phyloP scores from a whole-genome alignment of 1,140 invertebrate genomes.

The Hydropsyche tenuis region DNA sequence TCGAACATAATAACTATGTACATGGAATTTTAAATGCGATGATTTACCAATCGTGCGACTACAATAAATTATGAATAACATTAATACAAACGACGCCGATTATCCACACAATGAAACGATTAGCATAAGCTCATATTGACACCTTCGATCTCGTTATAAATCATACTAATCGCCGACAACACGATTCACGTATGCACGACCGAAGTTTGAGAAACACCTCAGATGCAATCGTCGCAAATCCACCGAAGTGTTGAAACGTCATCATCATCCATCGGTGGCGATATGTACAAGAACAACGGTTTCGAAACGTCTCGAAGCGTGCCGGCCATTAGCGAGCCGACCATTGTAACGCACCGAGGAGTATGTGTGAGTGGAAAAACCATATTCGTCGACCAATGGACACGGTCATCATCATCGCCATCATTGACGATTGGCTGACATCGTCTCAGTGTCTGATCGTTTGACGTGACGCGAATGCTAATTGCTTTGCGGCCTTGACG shows the following conservation, averaged over 20 bases:
- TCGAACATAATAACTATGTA: no score
- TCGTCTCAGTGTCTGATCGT: not conserved
- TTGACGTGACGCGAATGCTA: no score
- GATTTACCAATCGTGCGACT: no score
- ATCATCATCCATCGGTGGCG: not conserved
- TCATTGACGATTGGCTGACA: conserved; percentile 12
- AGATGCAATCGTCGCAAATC: not conserved
- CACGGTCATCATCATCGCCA: not conserved
- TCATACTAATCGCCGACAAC: no score
- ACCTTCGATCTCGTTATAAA: no score
- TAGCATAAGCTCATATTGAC: no score
- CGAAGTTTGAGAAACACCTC: conserved; percentile 30
- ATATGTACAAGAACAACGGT: not conserved
- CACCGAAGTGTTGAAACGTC: conserved; percentile 24
- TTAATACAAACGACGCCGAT: no score
- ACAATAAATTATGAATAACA: no score
- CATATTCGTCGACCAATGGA: conserved; percentile 10
- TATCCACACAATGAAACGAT: no score
- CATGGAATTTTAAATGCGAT: no score
- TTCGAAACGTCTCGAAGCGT: not conserved
- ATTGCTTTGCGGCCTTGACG: no score
- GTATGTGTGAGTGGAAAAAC: not conserved
- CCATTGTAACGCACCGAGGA: not conserved
- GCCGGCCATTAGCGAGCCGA: conserved; percentile 6
- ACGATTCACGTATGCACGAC: no score